Evolutionary conservation across 2,888 invertebrate genomes (phyloP), one percentile per base, ranked within the genome.

Genomic region (Agelastica alni): DNA sequence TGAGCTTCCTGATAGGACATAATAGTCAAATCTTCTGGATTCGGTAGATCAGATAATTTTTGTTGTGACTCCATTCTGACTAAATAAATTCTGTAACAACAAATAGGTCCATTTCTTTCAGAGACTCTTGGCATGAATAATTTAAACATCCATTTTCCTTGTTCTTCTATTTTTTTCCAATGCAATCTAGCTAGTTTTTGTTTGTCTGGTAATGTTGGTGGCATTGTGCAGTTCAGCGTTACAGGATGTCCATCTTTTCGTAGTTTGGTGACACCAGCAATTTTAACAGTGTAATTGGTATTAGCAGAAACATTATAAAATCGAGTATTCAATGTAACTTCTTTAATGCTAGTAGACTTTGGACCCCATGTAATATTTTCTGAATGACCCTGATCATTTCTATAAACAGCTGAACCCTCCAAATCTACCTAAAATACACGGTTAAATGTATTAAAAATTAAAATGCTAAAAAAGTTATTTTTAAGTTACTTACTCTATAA

Each of bases 31-130:
- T 87, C 83, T 59, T 84, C 83, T 0, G 92, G 91, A 0, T 81
- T 70, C 0, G 87, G 87, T 31, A 93, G 75, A 66, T 85, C 85
- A 16, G 82, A 83, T 66, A 87, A 79, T 52, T 83, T 85, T 51
- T 81, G 81, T 43, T 84, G 80, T 0, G 83, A 79, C 26, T 82
- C 80, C 64, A 93, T 78, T 39, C 87, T 83, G 0, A 93, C 87
- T 73, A 93, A 78, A 76, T 89, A 89, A 32, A 93, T 82, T 62
- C 92, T 83, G 73, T 91, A 91, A 68, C 93, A 94, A 74, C 93
- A 93, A 64, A 94, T 91, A 0, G 88, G 88, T 0, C 94, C 94
- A 67, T 93, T 93, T 48, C 93, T 79, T 72, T 94, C 92, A 0
- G 91, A 87, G 26, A 93, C 82, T 60, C 88, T 80, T 0, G 91